Base-by-base conservation (phyloP, 1,140 invertebrate genomes). In the Nephotettix cincticeps region DNA sequence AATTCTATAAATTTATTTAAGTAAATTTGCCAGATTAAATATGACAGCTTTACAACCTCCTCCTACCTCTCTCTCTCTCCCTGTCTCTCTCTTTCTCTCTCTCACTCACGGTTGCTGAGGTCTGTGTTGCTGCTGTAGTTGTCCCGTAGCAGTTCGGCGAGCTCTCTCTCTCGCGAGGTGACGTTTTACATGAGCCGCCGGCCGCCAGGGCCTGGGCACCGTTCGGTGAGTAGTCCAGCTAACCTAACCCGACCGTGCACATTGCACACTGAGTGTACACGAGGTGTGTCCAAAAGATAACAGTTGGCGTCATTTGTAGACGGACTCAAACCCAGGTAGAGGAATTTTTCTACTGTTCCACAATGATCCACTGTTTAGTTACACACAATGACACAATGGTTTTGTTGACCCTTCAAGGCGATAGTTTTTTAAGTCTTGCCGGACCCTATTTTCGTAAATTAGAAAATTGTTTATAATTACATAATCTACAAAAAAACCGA, bases 101-200 rank as follows among this genome's bases (percentile, higher is more conserved):
- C 32, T 14, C 4, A 36, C 32, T 36, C 32, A 36, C 32, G 32
- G 14, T 6, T 36, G 4, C 47, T 21, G 14, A 29, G 56, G 56
- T 61, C 28, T 61, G 25, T 61, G 25, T 21, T 61, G 23, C 21
- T 51, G 47, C 47, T 75, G 78, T 83, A 86, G 85, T 83, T 86
- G 80, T 86, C 85, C 82, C 85, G 85, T 78, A 86, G 84, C 85
- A 87, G 86, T 81, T 86, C 85, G 69, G 78, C 84, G 81, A 87
- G 86, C 82, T 86, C 85, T 77, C 80, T 86, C 76, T 87, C 86
- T 73, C 83, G 83, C 80, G 86, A 87, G 78, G 86, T 87, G 76
- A 85, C 86, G 78, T 85, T 81, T 80, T 87, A 87, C 82, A 87
- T 79, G 77, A 72, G 68, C 65, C 77, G 29, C 75, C 77, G 45